Percentiles rank a stretch among this genome's conserved stretches.
Conservation (phyloP, 2,797 vertebrate genomes). For the Oreochromis mossambicus region DNA sequence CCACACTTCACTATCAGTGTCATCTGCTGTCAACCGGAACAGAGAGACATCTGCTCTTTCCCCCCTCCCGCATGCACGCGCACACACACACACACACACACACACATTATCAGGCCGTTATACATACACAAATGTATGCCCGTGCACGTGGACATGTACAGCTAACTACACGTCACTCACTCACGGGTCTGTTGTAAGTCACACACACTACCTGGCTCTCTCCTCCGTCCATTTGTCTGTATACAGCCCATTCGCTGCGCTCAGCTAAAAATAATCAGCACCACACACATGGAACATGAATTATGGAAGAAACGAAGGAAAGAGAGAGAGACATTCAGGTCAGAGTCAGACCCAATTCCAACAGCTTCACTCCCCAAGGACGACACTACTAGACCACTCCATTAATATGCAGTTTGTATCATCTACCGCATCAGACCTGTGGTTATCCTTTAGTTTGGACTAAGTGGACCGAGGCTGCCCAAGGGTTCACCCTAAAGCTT, state of each 20-base stretch:
- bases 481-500: neutral
- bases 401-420: constrained; percentile 68
- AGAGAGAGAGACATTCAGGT: constrained; percentile 66
- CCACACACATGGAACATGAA: constrained; percentile 64
- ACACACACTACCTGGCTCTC: constrained; percentile 36
- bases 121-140: neutral
- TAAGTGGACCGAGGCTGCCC: constrained; percentile 2
- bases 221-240: constrained; percentile 3
- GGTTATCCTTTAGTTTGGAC: constrained; percentile 17
- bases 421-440: constrained; percentile 37
- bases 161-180: neutral
- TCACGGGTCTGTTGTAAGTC: constrained; percentile 26
- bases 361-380: constrained; percentile 62
- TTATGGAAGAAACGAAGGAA: constrained; percentile 61
- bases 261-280: constrained; percentile 72
- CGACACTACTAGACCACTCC: constrained; percentile 51
- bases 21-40: constrained; percentile 65
- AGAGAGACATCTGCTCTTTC: constrained; percentile 56
- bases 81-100: neutral
- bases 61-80: neutral
- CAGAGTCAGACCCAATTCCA: constrained; percentile 74
- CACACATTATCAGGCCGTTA: neutral
- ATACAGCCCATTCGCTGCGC: constrained; percentile 6
- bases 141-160: neutral
- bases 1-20: constrained; percentile 54